These are phyloP conservation scores for Sebastes umbrosus DNA, from an alignment of 2,797 vertebrate species.

Conservation along the genomic window DNA sequence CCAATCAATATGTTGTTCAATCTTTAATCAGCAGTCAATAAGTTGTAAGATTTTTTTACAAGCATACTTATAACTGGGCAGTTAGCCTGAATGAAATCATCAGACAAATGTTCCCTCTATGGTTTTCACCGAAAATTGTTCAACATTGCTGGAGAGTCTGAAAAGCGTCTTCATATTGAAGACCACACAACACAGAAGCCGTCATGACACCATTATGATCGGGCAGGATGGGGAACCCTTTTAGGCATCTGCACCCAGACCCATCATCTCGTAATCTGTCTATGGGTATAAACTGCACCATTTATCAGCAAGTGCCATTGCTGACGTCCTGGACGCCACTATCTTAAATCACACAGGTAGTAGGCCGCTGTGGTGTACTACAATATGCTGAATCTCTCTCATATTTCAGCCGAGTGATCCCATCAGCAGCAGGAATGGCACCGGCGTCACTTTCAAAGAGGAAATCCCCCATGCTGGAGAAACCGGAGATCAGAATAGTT, in stretches of 20 bases:
- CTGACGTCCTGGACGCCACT: neutral
- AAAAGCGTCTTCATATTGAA: neutral
- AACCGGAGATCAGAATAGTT: slow-evolving; percentile 24
- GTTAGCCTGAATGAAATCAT: neutral
- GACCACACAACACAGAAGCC: neutral
- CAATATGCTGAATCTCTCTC: slow-evolving; percentile 25
- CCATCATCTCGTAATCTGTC: slow-evolving; percentile 30
- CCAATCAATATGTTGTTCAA: neutral
- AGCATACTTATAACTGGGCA: neutral
- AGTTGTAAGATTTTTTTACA: neutral
- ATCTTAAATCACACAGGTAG: slow-evolving; percentile 46
- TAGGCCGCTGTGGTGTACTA: slow-evolving; percentile 17
- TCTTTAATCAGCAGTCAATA: neutral
- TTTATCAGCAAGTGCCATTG: slow-evolving; percentile 18
- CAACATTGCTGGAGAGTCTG: neutral
- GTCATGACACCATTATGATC: neutral
- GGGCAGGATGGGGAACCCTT: neutral
- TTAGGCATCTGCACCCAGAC: neutral
- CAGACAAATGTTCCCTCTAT: neutral
- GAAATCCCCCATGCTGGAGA: slow-evolving; percentile 36
- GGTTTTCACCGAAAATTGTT: neutral
- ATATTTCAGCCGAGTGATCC: slow-evolving; percentile 45
- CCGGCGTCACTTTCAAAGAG: slow-evolving; percentile 46
- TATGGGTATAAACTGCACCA: slow-evolving; percentile 6
- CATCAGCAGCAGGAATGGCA: slow-evolving; percentile 30